Conservation (phyloP, 2,113 vertebrate genomes). For the Rhadina sibilatrix region DNA sequence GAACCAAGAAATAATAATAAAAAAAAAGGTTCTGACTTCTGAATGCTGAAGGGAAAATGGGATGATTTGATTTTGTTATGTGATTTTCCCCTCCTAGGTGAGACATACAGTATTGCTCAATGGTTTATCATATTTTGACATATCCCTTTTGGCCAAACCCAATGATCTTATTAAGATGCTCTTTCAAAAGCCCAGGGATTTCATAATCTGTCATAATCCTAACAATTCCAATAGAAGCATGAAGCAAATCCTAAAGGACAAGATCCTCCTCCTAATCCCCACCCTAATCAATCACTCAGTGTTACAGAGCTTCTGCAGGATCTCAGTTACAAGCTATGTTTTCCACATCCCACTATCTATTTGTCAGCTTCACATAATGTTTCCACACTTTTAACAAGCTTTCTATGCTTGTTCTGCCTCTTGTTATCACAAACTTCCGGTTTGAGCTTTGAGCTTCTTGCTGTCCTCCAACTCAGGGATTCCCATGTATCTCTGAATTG, state of each 20-base stretch:
- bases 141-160: not conserved
- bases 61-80: not conserved
- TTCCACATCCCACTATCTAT: not conserved
- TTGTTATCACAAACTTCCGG: not conserved
- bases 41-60: not conserved
- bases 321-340: not conserved
- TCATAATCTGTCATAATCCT: not conserved
- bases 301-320: not conserved
- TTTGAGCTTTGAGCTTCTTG: not conserved
- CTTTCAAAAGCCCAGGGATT: not conserved
- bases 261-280: not conserved
- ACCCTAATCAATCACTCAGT: not conserved
- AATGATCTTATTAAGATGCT: not conserved
- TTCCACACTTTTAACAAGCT: not conserved
- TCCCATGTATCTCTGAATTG: not conserved
- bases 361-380: not conserved
- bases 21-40: not conserved
- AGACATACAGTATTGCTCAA: slow-evolving; percentile 10
- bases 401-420: not conserved
- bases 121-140: slow-evolving; percentile 7
- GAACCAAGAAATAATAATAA: not conserved
- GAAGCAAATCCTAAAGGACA: not conserved
- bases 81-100: not conserved
- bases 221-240: not conserved
- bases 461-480: not conserved